Base-by-base conservation (phyloP, 2,797 vertebrate genomes). In the Chrosomus eos region DNA sequence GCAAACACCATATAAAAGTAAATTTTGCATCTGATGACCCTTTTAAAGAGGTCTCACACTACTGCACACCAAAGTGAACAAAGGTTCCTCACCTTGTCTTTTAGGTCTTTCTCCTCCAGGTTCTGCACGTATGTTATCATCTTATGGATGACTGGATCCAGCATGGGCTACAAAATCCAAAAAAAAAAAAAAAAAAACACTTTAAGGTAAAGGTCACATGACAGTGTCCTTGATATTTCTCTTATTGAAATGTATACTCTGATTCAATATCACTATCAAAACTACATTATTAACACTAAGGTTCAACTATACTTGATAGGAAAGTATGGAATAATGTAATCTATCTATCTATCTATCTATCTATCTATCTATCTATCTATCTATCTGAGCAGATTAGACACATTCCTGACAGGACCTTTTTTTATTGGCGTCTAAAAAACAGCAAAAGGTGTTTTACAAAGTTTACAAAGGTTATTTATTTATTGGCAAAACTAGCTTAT, bases 91-190 rank as follows among this genome's bases (percentile, higher is more conserved):
- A 99, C 98, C 97, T 99, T 99, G 93, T 99, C 98, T 94, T 99
- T 99, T 19, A 99, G 95, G 92, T 99, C 98, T 91, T 99, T 99
- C 90, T 99, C 98, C 91, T 99, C 98, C 83, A 99, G 96, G 72
- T 97, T 98, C 93, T 99, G 98, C 45, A 99, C 98, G 73, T 99
- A 99, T 58, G 97, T 98, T 90, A 99, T 98, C 93, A 99, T 99
- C 92, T 97, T 99, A 89, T 98, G 98, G 91, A 99, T 99, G 85
- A 99, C 96, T 6, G 97, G 98, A 93, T 99, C 98, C 76, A 99
- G 93, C 98, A 99, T 99, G 55, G 98, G 97, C 98, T 99, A 87
- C 79, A 88, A 45, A 80, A 68, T n/a, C 81, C n/a, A 78, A 19
- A 78, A 33, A 53, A 43, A 10, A 33, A 33, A 33, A 1, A 31